Percentiles rank a stretch among this genome's conserved stretches.
Evolutionary conservation across 2,888 invertebrate genomes (phyloP).

Genomic region (Ligdia adustata): DNA sequence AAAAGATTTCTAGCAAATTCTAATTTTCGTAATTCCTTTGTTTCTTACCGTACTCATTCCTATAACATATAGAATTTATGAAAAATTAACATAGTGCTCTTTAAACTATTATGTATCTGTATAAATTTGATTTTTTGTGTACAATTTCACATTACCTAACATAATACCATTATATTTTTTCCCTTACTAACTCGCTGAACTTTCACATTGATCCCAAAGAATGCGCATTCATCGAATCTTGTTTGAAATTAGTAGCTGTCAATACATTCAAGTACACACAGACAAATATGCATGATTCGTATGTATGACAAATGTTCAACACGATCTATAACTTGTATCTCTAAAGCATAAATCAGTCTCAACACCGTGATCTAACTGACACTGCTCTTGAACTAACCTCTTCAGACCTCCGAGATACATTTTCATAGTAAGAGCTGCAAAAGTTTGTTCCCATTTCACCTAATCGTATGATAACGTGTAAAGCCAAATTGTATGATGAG

Average conservation of each 20-base stretch:
- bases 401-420: slow-evolving; percentile 42
- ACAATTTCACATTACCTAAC: no score
- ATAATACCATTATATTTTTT: no score
- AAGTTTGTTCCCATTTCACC: slow-evolving; percentile 30
- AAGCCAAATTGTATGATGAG: no score
- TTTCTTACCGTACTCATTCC: no score
- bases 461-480: no score
- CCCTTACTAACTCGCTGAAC: no score
- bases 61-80: no score
- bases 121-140: no score
- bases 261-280: slow-evolving; percentile 52
- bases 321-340: slow-evolving; percentile 46
- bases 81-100: no score
- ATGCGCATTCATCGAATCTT: slow-evolving; percentile 42
- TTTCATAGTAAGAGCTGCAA: slow-evolving; percentile 23
- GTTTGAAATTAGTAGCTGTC: slow-evolving; percentile 57
- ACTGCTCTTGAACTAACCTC: slow-evolving; percentile 68
- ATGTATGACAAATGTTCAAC: slow-evolving; percentile 51
- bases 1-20: no score
- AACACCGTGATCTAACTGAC: slow-evolving; percentile 73
- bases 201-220: slow-evolving; percentile 16
- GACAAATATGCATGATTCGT: slow-evolving; percentile 13
- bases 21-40: no score
- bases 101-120: no score
- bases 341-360: slow-evolving; percentile 71